A percentile compares a stretch with the other conserved stretches of the same genome.
Evolutionary conservation across 2,888 invertebrate species (phyloP).

Genomic region (Caenorhabditis macrosperma): DNA sequence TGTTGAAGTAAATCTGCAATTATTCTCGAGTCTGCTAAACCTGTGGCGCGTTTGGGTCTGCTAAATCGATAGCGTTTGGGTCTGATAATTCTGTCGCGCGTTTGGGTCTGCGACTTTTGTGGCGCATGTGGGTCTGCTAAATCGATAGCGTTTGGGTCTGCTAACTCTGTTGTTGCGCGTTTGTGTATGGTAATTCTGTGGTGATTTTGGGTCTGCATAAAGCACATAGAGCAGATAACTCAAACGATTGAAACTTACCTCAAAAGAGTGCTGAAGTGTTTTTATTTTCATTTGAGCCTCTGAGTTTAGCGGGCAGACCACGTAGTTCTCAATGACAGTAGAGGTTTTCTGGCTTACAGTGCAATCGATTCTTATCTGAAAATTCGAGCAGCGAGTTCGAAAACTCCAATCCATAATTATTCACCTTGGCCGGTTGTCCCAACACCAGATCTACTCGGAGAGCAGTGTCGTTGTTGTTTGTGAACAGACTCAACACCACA

Average conservation of each 20-base stretch:
- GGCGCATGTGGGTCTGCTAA: too few species aligned
- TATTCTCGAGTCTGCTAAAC: too few species aligned
- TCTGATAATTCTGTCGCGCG: too few species aligned
- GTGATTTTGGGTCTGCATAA: too few species aligned
- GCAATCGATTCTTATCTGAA: constrained; percentile 54
- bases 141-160: too few species aligned
- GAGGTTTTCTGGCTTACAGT: constrained; percentile 41
- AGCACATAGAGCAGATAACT: too few species aligned
- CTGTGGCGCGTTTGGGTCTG: too few species aligned
- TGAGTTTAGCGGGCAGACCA: constrained; percentile 6
- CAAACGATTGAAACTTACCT: constrained; percentile 12
- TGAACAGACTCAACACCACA: constrained; percentile 15
- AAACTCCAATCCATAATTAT: neutral
- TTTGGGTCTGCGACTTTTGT: too few species aligned
- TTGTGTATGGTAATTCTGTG: too few species aligned
- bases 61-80: too few species aligned
- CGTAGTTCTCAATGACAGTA: constrained; percentile 24
- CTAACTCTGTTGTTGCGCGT: too few species aligned
- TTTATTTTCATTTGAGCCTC: constrained; percentile 13
- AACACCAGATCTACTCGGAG: constrained; percentile 25
- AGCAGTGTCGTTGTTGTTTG: constrained; percentile 51
- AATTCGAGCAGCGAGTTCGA: neutral
- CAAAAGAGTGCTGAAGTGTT: constrained; percentile 45
- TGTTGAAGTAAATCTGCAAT: constrained; percentile 47
- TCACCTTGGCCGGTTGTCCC: constrained; percentile 26